phyloP scores from a whole-genome alignment of 2,888 invertebrate genomes.

The Pristionchus japonicus region DNA sequence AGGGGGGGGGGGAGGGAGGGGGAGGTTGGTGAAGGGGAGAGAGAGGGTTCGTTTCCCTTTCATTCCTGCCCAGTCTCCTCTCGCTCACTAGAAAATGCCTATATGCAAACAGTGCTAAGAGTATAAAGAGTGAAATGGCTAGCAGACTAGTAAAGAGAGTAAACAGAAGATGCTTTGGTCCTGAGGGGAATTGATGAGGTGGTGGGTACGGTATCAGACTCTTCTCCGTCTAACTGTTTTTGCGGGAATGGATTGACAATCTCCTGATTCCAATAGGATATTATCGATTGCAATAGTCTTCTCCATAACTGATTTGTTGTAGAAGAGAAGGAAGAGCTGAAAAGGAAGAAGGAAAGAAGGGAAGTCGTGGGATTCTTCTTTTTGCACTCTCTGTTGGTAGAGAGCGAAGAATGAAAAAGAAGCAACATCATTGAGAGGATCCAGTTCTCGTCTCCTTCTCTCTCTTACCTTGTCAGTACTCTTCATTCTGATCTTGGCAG shows the following conservation, averaged over 20 bases:
- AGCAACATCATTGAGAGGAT: background rate
- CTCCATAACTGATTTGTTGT: constrained; percentile 53
- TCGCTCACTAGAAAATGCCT: background rate
- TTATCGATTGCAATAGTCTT: constrained; percentile 66
- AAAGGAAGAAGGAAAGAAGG: constrained; percentile 27
- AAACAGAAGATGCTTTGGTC: background rate
- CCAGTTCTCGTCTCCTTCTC: too few relatives aligned
- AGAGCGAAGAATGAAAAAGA: background rate
- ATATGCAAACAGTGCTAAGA: background rate
- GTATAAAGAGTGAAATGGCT: background rate
- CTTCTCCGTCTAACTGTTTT: constrained; percentile 21
- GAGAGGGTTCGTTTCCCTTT: background rate
- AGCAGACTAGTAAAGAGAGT: background rate
- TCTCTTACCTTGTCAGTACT: constrained; percentile 58
- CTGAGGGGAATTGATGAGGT: background rate
- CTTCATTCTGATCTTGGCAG: constrained; percentile 61
- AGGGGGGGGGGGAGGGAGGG: background rate
- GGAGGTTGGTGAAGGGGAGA: background rate
- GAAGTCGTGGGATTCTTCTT: background rate
- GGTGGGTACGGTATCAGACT: background rate
- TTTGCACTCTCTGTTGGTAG: background rate
- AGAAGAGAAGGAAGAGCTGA: constrained; percentile 63
- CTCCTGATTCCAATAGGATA: constrained; percentile 49
- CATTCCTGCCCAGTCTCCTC: background rate
- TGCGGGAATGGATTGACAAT: constrained; percentile 20